phyloP scores from a whole-genome alignment of 2,888 invertebrate species.

The Muschampia plurimacula region DNA sequence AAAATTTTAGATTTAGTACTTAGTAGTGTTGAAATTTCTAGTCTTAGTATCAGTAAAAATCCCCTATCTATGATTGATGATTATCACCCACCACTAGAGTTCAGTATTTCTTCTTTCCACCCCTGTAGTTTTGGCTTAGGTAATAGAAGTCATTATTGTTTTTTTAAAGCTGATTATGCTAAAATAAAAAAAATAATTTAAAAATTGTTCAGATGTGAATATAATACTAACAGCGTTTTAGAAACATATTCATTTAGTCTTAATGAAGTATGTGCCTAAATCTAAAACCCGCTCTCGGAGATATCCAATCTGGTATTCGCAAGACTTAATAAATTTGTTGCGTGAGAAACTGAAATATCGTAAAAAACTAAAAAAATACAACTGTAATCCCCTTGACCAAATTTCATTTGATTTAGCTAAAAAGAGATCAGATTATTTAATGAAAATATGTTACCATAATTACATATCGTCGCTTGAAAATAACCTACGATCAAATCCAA shows the following conservation, averaged over 20 bases:
- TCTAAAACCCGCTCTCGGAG: background rate
- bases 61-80: background rate
- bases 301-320: constrained; percentile 1
- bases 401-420: constrained; percentile 1
- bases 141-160: background rate
- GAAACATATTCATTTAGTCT: background rate
- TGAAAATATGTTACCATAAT: background rate
- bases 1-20: background rate
- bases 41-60: background rate
- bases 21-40: background rate
- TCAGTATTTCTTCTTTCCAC: background rate
- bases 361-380: background rate
- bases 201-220: background rate
- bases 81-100: background rate
- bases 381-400: background rate
- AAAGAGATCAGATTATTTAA: background rate
- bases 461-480: background rate
- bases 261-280: background rate
- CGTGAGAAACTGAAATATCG: background rate
- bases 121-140: background rate
- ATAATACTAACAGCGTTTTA: background rate
- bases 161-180: background rate
- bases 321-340: background rate
- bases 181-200: background rate
- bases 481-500: background rate